phyloP scores from a whole-genome alignment of 1,140 invertebrate genomes.

The Euglossa dilemma region DNA sequence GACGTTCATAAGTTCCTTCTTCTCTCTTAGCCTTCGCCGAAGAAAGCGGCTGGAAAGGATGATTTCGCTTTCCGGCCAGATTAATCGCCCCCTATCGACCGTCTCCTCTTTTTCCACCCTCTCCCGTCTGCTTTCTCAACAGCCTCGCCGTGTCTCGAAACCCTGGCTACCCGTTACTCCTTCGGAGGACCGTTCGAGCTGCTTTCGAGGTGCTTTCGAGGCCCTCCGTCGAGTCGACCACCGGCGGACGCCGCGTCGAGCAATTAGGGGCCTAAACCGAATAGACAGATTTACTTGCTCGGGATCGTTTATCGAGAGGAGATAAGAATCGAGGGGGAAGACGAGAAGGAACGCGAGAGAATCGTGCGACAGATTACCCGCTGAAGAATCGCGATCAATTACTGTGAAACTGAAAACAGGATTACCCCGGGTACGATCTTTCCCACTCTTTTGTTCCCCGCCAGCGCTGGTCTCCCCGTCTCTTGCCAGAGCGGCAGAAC shows the following conservation, averaged over 20 bases:
- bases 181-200: no score
- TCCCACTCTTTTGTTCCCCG: not conserved
- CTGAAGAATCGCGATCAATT: conserved; percentile 13
- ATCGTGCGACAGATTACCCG: no score
- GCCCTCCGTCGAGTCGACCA: no score
- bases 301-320: no score
- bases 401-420: conserved; percentile 23
- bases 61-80: conserved; percentile 31
- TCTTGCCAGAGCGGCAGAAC: not conserved
- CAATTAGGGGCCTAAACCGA: not conserved
- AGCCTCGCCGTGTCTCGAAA: not conserved
- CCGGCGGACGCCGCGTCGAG: not conserved
- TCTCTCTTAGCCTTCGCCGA: conserved; percentile 25
- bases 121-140: not conserved
- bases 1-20: conserved; percentile 60
- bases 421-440: conserved; percentile 40
- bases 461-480: no score
- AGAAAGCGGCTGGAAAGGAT: conserved; percentile 31
- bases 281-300: no score
- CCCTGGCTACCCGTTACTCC: no score
- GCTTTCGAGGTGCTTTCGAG: no score
- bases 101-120: not conserved
- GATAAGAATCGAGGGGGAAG: no score
- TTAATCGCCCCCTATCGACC: conserved; percentile 40
- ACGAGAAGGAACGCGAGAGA: not conserved